A percentile compares a stretch with the other conserved stretches of the same genome.
Conservation (phyloP, 2,888 invertebrate species). For the Beris morrisii region DNA sequence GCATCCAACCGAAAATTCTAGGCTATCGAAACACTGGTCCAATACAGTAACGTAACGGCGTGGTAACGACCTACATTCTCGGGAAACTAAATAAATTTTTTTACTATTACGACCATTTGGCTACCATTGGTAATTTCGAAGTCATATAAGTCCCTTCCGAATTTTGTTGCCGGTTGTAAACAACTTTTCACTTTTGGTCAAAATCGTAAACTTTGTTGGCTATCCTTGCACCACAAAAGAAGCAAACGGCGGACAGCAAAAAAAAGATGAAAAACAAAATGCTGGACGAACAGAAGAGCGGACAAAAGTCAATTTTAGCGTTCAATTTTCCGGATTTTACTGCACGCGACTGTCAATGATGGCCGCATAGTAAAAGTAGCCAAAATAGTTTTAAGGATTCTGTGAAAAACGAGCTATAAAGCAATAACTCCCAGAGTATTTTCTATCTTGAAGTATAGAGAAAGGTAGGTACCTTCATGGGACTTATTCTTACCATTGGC, state of each 20-base stretch:
- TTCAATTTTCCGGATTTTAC: constrained; percentile 40
- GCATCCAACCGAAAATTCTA: constrained; percentile 22
- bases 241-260: not conserved
- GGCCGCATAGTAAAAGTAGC: constrained; percentile 26
- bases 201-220: constrained; percentile 27
- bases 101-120: constrained; percentile 18
- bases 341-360: constrained; percentile 38
- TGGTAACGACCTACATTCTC: constrained; percentile 20
- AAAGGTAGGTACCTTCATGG: constrained; percentile 2
- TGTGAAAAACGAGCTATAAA: constrained; percentile 15
- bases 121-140: constrained; percentile 20
- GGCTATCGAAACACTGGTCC: not conserved
- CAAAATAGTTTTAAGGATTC: constrained; percentile 23
- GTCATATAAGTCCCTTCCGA: constrained; percentile 14
- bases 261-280: not conserved
- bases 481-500: constrained; percentile 1
- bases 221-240: constrained; percentile 8
- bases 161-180: constrained; percentile 19
- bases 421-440: constrained; percentile 18
- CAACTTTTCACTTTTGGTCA: constrained; percentile 23
- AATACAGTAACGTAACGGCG: constrained; percentile 15
- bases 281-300: constrained; percentile 9
- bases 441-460: constrained; percentile 10
- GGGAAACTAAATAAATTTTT: constrained; percentile 19
- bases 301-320: constrained; percentile 33